These are phyloP conservation scores for Entomobrya proxima DNA, from an alignment of 2,888 invertebrate genomes.

Conservation along the genomic window DNA sequence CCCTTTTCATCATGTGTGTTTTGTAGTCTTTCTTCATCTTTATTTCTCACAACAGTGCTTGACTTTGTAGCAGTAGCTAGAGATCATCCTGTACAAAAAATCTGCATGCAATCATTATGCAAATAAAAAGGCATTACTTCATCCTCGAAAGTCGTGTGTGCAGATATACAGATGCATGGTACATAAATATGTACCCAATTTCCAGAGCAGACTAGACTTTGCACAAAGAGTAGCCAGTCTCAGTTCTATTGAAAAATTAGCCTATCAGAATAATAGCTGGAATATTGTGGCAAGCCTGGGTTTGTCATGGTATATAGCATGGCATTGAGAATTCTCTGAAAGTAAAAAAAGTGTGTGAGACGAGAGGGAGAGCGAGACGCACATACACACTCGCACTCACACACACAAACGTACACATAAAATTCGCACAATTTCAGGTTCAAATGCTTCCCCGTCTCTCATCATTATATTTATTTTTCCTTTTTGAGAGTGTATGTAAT, in stretches of 20 bases:
- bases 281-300: background rate
- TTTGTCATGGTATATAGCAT: background rate
- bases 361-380: background rate
- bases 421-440: slow-evolving; percentile 41
- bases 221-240: too few species aligned
- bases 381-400: background rate
- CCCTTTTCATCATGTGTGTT: background rate
- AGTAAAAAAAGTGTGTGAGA: background rate
- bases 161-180: background rate
- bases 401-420: slow-evolving; percentile 13
- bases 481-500: background rate
- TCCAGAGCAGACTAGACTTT: background rate
- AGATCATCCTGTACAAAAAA: background rate
- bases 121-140: slow-evolving; percentile 1
- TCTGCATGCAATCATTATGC: slow-evolving; percentile 30
- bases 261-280: background rate
- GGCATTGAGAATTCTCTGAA: background rate
- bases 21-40: background rate
- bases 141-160: background rate
- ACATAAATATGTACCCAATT: background rate
- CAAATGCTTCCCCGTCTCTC: background rate
- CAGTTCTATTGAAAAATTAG: too few species aligned
- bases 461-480: background rate
- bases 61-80: background rate
- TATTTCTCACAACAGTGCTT: background rate